Conservation (phyloP, 2,888 invertebrate species). For the Hoplodrina ambigua region DNA sequence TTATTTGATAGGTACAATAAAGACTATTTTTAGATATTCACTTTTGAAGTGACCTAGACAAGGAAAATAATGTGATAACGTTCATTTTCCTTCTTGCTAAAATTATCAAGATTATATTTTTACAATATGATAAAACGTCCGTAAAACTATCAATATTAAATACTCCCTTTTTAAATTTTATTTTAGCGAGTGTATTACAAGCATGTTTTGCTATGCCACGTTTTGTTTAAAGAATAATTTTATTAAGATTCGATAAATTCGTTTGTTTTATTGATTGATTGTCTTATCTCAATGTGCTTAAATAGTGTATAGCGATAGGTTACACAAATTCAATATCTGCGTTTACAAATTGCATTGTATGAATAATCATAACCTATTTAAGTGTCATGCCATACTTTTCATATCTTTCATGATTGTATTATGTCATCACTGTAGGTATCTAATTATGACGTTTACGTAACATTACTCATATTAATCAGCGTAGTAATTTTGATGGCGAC, state of each 20-base stretch:
- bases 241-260: neutral
- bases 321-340: conserved; percentile 1
- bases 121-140: conserved; percentile 5
- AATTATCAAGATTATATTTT: conserved; percentile 10
- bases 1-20: too few relatives aligned
- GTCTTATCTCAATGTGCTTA: conserved; percentile 4
- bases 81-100: conserved; percentile 5
- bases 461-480: neutral
- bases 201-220: neutral
- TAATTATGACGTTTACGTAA: conserved; percentile 21
- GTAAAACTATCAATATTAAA: neutral
- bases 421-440: conserved; percentile 14
- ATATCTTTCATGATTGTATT: conserved; percentile 20
- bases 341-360: conserved; percentile 7
- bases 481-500: neutral
- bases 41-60: neutral
- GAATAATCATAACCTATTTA: conserved; percentile 8
- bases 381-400: neutral
- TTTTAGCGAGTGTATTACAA: too few relatives aligned
- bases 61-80: neutral
- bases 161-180: neutral
- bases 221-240: neutral
- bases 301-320: neutral
- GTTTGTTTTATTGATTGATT: neutral
- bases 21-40: too few relatives aligned